A percentile compares a stretch with the other conserved stretches of the same genome.
Evolutionary conservation across 30 jellyfish, hydroid and myxozoan species (phyloP).

Genomic region (Cassiopea xamachana): DNA sequence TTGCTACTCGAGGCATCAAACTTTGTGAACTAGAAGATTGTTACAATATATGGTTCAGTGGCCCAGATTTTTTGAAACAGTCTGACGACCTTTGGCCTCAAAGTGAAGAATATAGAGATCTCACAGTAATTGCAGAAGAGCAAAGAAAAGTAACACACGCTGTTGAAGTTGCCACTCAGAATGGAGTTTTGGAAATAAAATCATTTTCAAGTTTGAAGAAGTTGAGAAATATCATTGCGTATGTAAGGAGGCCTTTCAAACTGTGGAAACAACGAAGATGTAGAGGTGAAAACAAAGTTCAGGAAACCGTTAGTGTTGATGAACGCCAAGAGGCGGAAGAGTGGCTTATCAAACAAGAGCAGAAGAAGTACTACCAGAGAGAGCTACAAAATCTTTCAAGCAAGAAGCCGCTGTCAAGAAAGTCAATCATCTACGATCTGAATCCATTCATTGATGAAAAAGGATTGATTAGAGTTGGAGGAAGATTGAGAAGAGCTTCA

Average conservation of each 20-base stretch:
- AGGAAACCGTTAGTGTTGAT: constrained; percentile 26
- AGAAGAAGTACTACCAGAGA: constrained; percentile 38
- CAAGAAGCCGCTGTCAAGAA: constrained; percentile 40
- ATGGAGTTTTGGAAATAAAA: constrained; percentile 22
- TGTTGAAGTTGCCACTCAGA: constrained; percentile 31
- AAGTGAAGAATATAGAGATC: constrained; percentile 1
- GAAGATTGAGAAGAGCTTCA: constrained; percentile 54
- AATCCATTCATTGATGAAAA: constrained; percentile 51
- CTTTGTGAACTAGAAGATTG: constrained; percentile 32
- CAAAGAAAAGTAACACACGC: constrained; percentile 24
- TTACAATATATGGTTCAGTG: constrained; percentile 44
- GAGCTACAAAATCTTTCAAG: constrained; percentile 36
- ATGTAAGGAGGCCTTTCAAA: too few species aligned
- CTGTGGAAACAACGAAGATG: constrained; percentile 21
- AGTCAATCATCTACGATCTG: constrained; percentile 26
- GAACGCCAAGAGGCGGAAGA: constrained; percentile 56
- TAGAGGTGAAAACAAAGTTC: constrained; percentile 6
- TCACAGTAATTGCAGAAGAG: constrained; percentile 24
- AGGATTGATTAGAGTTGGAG: constrained; percentile 66
- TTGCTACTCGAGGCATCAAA: constrained; percentile 44
- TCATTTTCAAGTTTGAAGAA: constrained; percentile 55
- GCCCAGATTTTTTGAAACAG: constrained; percentile 47
- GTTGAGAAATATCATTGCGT: constrained; percentile 21
- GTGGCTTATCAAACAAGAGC: constrained; percentile 49
- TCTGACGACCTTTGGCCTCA: constrained; percentile 46